Evolutionary conservation across 2,888 invertebrate genomes (phyloP), one percentile per base, ranked within the genome.

Genomic region (Meganola albula): DNA sequence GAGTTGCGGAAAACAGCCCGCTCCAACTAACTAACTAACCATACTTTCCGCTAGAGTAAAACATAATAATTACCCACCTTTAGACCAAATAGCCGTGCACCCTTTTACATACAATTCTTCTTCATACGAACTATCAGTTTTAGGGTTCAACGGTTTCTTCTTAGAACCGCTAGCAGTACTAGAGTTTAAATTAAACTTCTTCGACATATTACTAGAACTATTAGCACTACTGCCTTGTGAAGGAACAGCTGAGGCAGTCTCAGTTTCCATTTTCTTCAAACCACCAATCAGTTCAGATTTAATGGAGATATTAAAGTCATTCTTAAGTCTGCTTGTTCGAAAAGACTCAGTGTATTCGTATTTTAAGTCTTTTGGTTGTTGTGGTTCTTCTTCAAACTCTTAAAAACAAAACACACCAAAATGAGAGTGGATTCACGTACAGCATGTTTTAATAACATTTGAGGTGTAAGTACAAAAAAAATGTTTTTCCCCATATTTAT

Each of bases 31-130:
- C n/a, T n/a, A n/a, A n/a, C n/a, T n/a, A n/a, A n/a, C n/a, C n/a
- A n/a, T n/a, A n/a, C n/a, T n/a, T n/a, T n/a, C n/a, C n/a, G n/a
- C n/a, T n/a, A n/a, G n/a, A n/a, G n/a, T n/a, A n/a, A n/a, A n/a
- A n/a, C n/a, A n/a, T n/a, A n/a, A n/a, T n/a, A 18, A 2, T 24
- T 27, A 4, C 28, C 29, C 58, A 88, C 89, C 91, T 83, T 88
- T 88, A 6, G 90, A 92, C 93, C 94, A 95, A 16, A 97, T 89
- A 2, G 94, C 96, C 10, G 94, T 93, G 61, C 93, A 90, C 1
- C 93, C 95, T 55, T 91, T 92, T 1, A 94, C 90, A 86, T 96
- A 97, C 31, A 97, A 77, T 67, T 97, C 97, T 66, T 97, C 96
- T 73, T 96, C 96, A 65, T 90, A 88, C 58, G 74, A 75, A 28